Conservation (phyloP, 2,888 invertebrate species). For the Eurois occulta region DNA sequence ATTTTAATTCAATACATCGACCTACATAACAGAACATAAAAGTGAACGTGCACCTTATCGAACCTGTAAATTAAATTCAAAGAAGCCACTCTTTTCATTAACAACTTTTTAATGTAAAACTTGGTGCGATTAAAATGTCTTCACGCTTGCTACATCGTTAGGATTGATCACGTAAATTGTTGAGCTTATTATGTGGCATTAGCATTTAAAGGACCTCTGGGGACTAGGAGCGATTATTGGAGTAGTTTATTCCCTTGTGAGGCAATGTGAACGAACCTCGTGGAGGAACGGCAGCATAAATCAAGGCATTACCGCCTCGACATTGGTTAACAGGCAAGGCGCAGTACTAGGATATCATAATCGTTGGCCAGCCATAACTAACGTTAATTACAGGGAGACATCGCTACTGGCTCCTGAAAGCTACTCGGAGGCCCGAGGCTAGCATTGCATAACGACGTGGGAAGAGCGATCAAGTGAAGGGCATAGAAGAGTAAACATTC, state of each 20-base stretch:
- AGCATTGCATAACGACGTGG: constrained; percentile 80
- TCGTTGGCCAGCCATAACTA: constrained; percentile 73
- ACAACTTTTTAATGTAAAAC: constrained; percentile 56
- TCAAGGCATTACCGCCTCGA: constrained; percentile 80
- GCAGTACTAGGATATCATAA: constrained; percentile 76
- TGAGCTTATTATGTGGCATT: constrained; percentile 74
- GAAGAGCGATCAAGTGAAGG: constrained; percentile 81
- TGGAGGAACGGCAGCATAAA: constrained; percentile 76
- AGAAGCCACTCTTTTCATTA: constrained; percentile 54
- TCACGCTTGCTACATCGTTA: constrained; percentile 55
- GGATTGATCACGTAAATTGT: constrained; percentile 70
- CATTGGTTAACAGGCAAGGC: constrained; percentile 76
- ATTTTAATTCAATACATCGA: constrained; percentile 58
- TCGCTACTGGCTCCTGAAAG: constrained; percentile 75
- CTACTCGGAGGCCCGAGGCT: constrained; percentile 70
- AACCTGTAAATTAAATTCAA: constrained; percentile 59
- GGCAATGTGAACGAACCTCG: constrained; percentile 74
- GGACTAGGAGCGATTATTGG: constrained; percentile 71
- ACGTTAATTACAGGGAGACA: constrained; percentile 73
- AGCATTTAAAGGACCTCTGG: constrained; percentile 74
- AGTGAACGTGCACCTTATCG: constrained; percentile 48
- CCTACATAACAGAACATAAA: constrained; percentile 53
- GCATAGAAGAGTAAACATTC: constrained; percentile 83
- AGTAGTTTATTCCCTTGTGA: constrained; percentile 60
- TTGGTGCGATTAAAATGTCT: constrained; percentile 53